Percentiles rank a stretch among this genome's conserved stretches.
Evolutionary conservation across 1,140 invertebrate genomes (phyloP).

Genomic region (Nephila pilipes): DNA sequence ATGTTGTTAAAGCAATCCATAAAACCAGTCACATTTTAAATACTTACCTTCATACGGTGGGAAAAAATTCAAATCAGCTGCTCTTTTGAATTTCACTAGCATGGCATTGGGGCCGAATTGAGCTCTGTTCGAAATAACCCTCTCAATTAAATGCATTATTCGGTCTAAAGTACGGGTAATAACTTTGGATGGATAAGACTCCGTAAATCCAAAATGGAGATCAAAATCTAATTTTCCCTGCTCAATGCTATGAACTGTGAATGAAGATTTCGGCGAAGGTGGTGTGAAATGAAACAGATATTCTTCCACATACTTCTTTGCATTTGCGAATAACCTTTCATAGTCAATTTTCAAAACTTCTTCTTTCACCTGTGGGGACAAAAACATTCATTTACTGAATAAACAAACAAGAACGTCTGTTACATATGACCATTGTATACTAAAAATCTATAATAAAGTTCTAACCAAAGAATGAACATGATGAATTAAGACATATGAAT

Average conservation of each 20-base stretch:
- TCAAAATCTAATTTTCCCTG: constrained; percentile 14
- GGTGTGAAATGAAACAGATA: not conserved
- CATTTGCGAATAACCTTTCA: not conserved
- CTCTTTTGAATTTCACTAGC: constrained; percentile 59
- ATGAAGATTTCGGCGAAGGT: not conserved
- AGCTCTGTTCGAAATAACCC: not conserved
- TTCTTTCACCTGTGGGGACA: not conserved
- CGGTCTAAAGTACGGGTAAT: not conserved
- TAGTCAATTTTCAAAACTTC: constrained; percentile 43
- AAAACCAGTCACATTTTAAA: no score
- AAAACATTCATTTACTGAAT: not conserved
- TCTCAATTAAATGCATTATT: not conserved
- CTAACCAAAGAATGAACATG: no score
- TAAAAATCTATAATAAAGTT: no score
- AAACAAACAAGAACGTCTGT: no score
- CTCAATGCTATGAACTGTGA: not conserved
- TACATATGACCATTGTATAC: no score
- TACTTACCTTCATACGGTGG: constrained; percentile 69
- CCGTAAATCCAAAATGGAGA: not conserved
- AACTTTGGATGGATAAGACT: not conserved
- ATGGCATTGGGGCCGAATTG: constrained; percentile 21
- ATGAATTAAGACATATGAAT: no score
- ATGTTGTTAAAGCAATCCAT: no score
- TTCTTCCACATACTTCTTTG: constrained; percentile 24
- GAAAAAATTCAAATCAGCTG: constrained; percentile 61